Evolutionary conservation across 2,888 invertebrate species (phyloP).

Genomic region (Aquatica leii): DNA sequence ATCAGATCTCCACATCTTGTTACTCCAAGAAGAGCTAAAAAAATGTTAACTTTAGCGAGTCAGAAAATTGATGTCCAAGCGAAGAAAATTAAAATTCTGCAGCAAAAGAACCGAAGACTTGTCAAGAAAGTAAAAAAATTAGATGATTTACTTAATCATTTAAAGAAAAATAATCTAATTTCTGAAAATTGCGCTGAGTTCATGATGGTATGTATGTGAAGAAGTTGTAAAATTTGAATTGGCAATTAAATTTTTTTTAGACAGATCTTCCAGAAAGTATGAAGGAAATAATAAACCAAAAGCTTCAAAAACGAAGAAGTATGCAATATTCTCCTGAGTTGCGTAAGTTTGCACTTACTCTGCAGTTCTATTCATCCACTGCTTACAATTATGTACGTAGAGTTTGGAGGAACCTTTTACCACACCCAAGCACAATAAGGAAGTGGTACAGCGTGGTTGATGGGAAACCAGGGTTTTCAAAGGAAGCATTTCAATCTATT

Average conservation of each 20-base stretch:
- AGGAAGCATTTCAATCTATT: too few species aligned
- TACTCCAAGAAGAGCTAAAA: too few species aligned
- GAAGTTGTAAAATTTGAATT: neutral
- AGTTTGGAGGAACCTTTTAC: too few species aligned
- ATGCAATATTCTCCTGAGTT: too few species aligned
- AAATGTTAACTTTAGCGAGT: too few species aligned
- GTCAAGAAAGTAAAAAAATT: neutral
- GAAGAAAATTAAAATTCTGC: neutral
- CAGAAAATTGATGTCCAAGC: too few species aligned
- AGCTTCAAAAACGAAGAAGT: too few species aligned
- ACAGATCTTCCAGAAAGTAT: neutral
- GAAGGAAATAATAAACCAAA: too few species aligned
- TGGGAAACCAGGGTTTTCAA: neutral
- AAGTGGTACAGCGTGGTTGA: neutral
- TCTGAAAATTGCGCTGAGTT: neutral
- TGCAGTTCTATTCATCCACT: neutral
- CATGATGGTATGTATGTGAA: neutral
- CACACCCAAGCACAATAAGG: neutral
- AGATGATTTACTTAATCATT: too few species aligned
- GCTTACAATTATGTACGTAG: neutral
- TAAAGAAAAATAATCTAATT: neutral
- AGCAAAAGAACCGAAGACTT: neutral
- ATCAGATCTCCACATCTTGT: too few species aligned
- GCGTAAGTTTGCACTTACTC: neutral
- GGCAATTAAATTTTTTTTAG: neutral